Evolutionary conservation across 2,113 vertebrate genomes (phyloP), one percentile per base, ranked within the genome.

Genomic region (Haemorhous mexicanus): DNA sequence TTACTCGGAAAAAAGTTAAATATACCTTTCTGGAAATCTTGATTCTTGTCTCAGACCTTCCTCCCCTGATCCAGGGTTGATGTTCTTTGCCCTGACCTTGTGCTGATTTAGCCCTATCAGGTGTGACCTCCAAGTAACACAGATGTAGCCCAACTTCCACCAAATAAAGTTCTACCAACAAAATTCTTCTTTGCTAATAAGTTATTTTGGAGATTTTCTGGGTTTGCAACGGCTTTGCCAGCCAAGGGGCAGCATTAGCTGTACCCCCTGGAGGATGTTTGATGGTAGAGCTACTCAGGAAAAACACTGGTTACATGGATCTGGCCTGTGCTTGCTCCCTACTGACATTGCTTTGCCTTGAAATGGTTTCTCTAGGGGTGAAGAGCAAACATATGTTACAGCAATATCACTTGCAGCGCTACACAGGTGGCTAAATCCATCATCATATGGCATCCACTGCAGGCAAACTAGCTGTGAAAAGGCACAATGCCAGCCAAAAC

Each of bases 361-460:
- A 95, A 97, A 94, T 86, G 82, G 78, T 90, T 95, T 93, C 3
- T 2, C 75, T 76, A 73, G 55, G 66, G 68, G 47, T 86, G 90
- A 94, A 90, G 88, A 96, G 68, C 76, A 90, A 94, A 85, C 95
- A 95, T 97, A 96, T 95, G 96, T 80, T 94, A 70, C 12, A 92
- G 85, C 80, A 96, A 11, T 72, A 93, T 91, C 64, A 68, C 83
- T 96, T 78, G 61, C 83, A 86, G 83, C 1, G 68, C 88, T 95
- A 86, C 87, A 49, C 95, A 96, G 95, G 93, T 93, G 95, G 94
- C 88, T 92, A 86, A 93, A 96, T 90, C 90, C 92, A 92, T 88
- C 93, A 93, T 93, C 96, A 94, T 77, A 96, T 90, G 95, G 94
- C 75, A 96, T 44, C 82, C 63, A 92, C 88, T 88, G 90, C 85